phyloP scores from a whole-genome alignment of 2,888 invertebrate genomes.

The Phyllotreta cruciferae region DNA sequence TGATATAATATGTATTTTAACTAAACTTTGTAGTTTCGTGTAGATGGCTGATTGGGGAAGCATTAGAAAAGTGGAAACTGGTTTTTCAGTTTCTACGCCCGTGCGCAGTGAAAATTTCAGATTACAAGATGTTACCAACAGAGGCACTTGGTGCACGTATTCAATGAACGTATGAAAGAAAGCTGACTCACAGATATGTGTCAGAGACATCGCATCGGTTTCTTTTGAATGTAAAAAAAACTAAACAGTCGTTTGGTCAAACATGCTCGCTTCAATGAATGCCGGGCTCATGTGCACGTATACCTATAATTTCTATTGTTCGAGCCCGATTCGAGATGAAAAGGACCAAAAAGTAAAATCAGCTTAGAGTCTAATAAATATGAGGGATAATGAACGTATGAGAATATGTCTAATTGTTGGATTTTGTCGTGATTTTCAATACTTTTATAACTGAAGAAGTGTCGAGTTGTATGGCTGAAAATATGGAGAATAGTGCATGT shows the following conservation, averaged over 20 bases:
- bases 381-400: neutral
- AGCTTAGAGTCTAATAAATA: neutral
- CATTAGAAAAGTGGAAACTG: too few species aligned
- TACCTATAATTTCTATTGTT: constrained; percentile 21
- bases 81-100: neutral
- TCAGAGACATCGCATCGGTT: constrained; percentile 19
- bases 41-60: too few species aligned
- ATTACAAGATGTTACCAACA: constrained; percentile 14
- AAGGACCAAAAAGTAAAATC: constrained; percentile 6
- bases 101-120: constrained; percentile 23
- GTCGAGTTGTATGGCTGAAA: too few species aligned
- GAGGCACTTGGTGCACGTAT: constrained; percentile 25
- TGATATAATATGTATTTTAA: too few species aligned
- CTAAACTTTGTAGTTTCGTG: too few species aligned
- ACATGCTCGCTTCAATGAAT: constrained; percentile 26
- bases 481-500: too few species aligned
- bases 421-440: too few species aligned
- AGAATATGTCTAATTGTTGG: too few species aligned
- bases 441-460: too few species aligned
- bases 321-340: constrained; percentile 8
- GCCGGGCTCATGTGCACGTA: constrained; percentile 9
- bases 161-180: constrained; percentile 29
- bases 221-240: constrained; percentile 20
- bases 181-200: constrained; percentile 26
- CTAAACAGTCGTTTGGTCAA: constrained; percentile 25